Base-by-base conservation (phyloP, 2,797 vertebrate genomes). In the Crocodylus rhombifer region DNA sequence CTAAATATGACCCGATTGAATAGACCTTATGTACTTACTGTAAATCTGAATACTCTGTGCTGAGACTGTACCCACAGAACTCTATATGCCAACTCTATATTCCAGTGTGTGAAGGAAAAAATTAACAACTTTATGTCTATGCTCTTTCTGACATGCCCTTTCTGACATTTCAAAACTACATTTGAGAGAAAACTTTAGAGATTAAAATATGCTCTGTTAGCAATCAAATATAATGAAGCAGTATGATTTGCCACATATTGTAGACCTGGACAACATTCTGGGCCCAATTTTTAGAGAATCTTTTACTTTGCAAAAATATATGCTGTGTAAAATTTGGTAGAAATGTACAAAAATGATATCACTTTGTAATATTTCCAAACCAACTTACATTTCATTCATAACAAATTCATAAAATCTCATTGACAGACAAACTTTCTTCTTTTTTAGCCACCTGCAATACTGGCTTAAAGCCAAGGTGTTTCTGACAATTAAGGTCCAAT, bases 161-260 rank as follows among this genome's bases (percentile, higher is more conserved):
- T 80, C 62, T 87, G 62, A 4, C 11, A 25, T 74, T 91, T 87
- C 61, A 69, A 91, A 84, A 82, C 28, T 84, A 78, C 28, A 83
- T 83, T 64, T 87, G 86, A 93, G 20, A 65, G 3, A 84, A 21
- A 92, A 93, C 10, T 71, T 23, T 71, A 77, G 3, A 94, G 86
- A 17, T 8, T 6, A 42, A 92, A 89, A 69, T 20, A 2, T 89
- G 3, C 12, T 69, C 28, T 83, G 87, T 61, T 86, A 90, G 84
- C 88, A 58, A 69, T 30, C 71, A 89, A 76, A 73, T 84, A 76
- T 10, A 74, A 33, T 42, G 90, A 87, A 65, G 9, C 30, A 82
- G 60, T 57, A 20, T 20, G 30, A 11, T 25, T 90, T 3, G 0
- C 20, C 74, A 18, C 26, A 8, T 61, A 18, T 76, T 8, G 62